Percentiles rank a stretch among this genome's conserved stretches.
phyloP scores from a whole-genome alignment of 2,888 invertebrate species.

The Acrobasis suavella region DNA sequence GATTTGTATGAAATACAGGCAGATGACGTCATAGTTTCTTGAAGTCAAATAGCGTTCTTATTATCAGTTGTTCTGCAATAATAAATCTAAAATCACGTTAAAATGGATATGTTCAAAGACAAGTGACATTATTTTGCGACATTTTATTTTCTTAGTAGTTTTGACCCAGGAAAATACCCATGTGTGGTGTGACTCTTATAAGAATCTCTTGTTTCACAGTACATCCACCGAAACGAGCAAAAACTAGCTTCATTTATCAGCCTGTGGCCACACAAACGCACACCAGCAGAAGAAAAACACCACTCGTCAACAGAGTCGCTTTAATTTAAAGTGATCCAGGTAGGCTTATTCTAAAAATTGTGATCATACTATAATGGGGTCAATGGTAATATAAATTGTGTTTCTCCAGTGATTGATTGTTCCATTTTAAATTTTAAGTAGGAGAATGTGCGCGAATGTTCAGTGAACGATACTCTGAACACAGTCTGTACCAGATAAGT shows the following conservation, averaged over 20 bases:
- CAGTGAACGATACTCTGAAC: conserved; percentile 39
- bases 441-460: conserved; percentile 43
- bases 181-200: no score
- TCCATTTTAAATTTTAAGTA: conserved; percentile 44
- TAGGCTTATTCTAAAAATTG: conserved; percentile 44
- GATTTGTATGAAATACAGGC: no score
- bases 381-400: conserved; percentile 42
- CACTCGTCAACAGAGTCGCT: conserved; percentile 81
- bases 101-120: no score
- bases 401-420: conserved; percentile 53
- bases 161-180: no score
- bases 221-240: conserved; percentile 75
- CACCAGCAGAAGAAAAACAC: conserved; percentile 84
- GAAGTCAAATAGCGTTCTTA: no score
- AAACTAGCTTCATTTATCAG: conserved; percentile 71
- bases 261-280: conserved; percentile 70
- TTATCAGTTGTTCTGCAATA: no score
- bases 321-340: conserved; percentile 50
- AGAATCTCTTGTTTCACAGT: conserved; percentile 47
- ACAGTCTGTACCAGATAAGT: conserved; percentile 64
- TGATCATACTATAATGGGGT: conserved; percentile 53
- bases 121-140: no score
- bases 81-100: no score
- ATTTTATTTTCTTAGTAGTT: no score
- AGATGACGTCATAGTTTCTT: no score